Percentiles rank a stretch among this genome's conserved stretches.
Conservation (phyloP, 1,140 invertebrate species). For the Calephelis virginiensis region DNA sequence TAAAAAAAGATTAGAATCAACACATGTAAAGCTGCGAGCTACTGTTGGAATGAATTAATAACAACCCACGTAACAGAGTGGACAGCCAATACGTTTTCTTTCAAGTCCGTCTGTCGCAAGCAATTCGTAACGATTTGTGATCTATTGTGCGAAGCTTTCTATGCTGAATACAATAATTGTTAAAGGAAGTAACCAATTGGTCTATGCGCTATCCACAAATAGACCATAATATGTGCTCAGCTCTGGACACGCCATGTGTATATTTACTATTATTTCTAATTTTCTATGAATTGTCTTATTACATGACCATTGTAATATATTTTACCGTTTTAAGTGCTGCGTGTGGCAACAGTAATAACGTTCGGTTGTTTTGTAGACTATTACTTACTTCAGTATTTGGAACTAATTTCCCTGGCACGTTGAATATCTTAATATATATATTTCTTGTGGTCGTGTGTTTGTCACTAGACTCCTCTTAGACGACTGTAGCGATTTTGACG, state of each 20-base stretch:
- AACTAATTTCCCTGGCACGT: too few relatives aligned
- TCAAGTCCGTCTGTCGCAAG: neutral
- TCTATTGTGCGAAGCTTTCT: constrained; percentile 57
- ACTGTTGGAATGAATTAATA: too few relatives aligned
- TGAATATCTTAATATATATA: too few relatives aligned
- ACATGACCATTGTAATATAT: constrained; percentile 17
- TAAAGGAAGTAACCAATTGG: constrained; percentile 62
- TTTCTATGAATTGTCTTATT: constrained; percentile 1
- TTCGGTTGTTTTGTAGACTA: neutral
- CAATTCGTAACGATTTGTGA: constrained; percentile 39
- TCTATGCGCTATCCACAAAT: constrained; percentile 36
- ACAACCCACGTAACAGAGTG: too few relatives aligned
- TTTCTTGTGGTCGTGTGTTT: too few relatives aligned
- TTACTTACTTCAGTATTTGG: neutral
- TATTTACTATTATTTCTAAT: neutral
- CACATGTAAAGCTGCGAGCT: too few relatives aligned
- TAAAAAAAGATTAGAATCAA: too few relatives aligned
- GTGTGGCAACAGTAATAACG: neutral
- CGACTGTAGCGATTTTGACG: too few relatives aligned
- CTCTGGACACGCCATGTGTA: constrained; percentile 35
- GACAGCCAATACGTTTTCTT: neutral
- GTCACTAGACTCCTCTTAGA: too few relatives aligned
- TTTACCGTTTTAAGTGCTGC: constrained; percentile 8
- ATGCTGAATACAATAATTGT: constrained; percentile 57
- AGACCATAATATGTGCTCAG: constrained; percentile 9